Conservation (phyloP, 2,888 invertebrate genomes). For the Scrobipalpa atriplicella region DNA sequence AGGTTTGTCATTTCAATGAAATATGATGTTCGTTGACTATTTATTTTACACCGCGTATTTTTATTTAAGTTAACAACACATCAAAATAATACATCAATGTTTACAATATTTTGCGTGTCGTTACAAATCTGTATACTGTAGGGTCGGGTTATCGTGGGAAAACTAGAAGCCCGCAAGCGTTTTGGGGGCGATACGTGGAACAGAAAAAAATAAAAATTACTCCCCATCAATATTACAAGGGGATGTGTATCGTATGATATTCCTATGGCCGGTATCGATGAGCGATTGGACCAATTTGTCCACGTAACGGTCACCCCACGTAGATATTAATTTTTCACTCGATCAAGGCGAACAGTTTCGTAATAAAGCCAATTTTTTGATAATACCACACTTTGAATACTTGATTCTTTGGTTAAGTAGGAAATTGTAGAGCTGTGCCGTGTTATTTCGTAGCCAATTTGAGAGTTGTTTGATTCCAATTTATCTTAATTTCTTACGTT, state of each 20-base stretch:
- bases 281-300: slow-evolving; percentile 73
- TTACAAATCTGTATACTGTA: slow-evolving; percentile 39
- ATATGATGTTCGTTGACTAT: no score
- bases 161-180: slow-evolving; percentile 29
- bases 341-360: slow-evolving; percentile 75
- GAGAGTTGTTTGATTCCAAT: slow-evolving; percentile 69
- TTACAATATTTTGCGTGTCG: slow-evolving; percentile 16
- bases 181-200: slow-evolving; percentile 20
- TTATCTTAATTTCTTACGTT: slow-evolving; percentile 64
- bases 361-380: slow-evolving; percentile 81
- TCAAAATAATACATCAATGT: not conserved
- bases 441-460: slow-evolving; percentile 75
- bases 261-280: slow-evolving; percentile 47
- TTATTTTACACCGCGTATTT: no score
- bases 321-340: slow-evolving; percentile 75
- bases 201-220: slow-evolving; percentile 27
- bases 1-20: no score
- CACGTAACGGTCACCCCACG: slow-evolving; percentile 61
- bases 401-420: slow-evolving; percentile 60
- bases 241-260: slow-evolving; percentile 45
- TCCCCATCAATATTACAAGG: slow-evolving; percentile 33
- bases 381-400: slow-evolving; percentile 65
- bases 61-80: no score
- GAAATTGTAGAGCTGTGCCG: slow-evolving; percentile 66
- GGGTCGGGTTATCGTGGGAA: slow-evolving; percentile 33